Percentiles rank a stretch among this genome's conserved stretches.
These are phyloP conservation scores for Rhabdophis nuchalis DNA, from an alignment of 2,797 vertebrate species.

Conservation along the genomic window DNA sequence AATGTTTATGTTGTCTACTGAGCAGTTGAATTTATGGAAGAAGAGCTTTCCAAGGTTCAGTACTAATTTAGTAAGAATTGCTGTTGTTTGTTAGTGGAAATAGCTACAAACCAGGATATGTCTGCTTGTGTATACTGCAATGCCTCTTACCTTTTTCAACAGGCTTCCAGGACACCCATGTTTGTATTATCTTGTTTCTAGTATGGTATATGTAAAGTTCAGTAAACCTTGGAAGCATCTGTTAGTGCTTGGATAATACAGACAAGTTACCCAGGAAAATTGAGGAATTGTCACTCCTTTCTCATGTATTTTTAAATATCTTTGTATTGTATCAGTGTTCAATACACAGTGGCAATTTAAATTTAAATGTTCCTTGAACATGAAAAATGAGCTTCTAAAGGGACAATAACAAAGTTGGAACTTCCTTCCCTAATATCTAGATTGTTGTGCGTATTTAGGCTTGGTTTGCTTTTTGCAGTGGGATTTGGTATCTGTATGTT, in stretches of 20 bases:
- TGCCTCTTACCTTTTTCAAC: neutral
- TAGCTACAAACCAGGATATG: neutral
- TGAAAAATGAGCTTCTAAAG: neutral
- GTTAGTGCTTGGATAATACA: neutral
- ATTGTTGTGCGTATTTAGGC: neutral
- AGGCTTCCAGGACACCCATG: neutral
- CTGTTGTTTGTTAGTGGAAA: neutral
- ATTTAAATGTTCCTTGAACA: neutral
- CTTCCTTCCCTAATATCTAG: neutral
- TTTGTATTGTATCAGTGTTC: neutral
- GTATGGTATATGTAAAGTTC: neutral
- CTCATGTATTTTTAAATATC: neutral
- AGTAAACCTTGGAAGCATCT: neutral
- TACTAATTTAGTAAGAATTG: neutral
- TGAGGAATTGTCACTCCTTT: neutral
- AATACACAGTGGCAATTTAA: neutral
- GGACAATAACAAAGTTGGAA: neutral
- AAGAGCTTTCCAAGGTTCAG: neutral
- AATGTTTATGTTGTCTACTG: neutral
- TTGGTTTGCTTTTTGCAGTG: neutral
- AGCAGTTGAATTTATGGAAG: neutral
- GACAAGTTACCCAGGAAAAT: neutral
- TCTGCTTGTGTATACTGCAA: neutral
- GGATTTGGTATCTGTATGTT: neutral
- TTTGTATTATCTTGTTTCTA: neutral